These are phyloP conservation scores for Microcebus murinus DNA, from an alignment of 2,113 vertebrate genomes.

Conservation along the genomic window DNA sequence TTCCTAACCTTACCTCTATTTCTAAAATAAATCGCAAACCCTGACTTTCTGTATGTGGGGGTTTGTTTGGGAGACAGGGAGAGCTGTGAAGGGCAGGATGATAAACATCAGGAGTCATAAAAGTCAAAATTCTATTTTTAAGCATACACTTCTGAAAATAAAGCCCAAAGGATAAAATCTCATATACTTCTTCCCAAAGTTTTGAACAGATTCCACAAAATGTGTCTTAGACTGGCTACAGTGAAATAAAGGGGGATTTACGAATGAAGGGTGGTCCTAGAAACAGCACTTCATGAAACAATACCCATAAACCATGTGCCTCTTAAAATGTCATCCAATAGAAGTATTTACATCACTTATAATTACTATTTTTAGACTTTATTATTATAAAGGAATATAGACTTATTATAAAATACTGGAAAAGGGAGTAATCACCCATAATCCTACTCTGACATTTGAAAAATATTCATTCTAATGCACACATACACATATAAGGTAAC, in stretches of 20 bases:
- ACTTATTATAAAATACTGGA: not conserved
- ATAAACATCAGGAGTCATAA: not conserved
- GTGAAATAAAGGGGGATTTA: not conserved
- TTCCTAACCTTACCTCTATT: not conserved
- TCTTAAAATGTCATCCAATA: not conserved
- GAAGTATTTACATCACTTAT: not conserved
- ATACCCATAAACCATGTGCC: not conserved
- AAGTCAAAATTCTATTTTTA: not conserved
- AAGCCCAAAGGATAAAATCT: not conserved
- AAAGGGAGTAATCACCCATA: not conserved
- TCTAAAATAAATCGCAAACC: not conserved
- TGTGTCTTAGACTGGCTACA: not conserved
- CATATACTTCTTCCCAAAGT: not conserved
- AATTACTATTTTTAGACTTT: not conserved
- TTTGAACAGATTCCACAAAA: not conserved
- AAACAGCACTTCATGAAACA: not conserved
- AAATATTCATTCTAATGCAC: not conserved
- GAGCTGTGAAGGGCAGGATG: fast-evolving
- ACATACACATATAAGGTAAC: not conserved
- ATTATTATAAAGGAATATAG: not conserved
- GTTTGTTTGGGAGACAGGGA: not conserved
- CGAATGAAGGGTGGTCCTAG: not conserved
- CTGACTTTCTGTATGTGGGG: too few species aligned
- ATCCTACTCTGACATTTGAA: not conserved
- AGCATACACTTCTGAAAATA: not conserved